A percentile compares a stretch with the other conserved stretches of the same genome.
Conservation (phyloP, 2,888 invertebrate species). For the Pocota personata region DNA sequence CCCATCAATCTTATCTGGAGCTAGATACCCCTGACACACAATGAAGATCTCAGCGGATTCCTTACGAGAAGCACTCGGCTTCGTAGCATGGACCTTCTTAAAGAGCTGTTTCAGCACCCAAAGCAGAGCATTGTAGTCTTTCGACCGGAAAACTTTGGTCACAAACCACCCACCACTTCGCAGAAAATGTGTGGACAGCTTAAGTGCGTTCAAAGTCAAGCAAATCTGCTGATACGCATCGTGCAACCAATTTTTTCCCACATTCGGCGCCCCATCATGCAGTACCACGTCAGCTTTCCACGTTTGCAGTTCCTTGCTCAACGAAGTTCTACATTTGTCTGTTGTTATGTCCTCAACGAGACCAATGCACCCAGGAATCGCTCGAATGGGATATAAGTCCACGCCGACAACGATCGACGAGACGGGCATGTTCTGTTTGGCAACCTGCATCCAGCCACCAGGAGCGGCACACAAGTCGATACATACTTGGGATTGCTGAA, state of each 20-base stretch:
- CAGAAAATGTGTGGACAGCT: slow-evolving; percentile 95
- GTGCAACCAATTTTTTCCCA: slow-evolving; percentile 97
- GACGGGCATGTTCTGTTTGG: slow-evolving; percentile 98
- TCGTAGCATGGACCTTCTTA: slow-evolving; percentile 98
- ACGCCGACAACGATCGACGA: slow-evolving; percentile 97
- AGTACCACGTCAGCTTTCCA: slow-evolving; percentile 99
- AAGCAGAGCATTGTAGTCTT: slow-evolving; percentile 96
- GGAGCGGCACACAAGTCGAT: slow-evolving; percentile 99
- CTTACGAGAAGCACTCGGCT: slow-evolving; percentile 98
- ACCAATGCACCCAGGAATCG: slow-evolving; percentile 94
- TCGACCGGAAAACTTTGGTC: slow-evolving; percentile 98
- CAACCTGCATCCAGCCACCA: slow-evolving; percentile 99
- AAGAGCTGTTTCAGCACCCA: slow-evolving; percentile 99
- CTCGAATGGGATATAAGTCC: slow-evolving; percentile 96
- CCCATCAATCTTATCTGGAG: slow-evolving; percentile 96
- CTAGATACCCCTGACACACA: slow-evolving; percentile 96
- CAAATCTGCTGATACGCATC: slow-evolving; percentile 98
- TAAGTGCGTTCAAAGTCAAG: slow-evolving; percentile 95
- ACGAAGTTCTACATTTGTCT: slow-evolving; percentile 92
- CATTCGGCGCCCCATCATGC: slow-evolving; percentile 99
- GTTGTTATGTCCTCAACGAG: slow-evolving; percentile 98
- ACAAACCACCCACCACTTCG: slow-evolving; percentile 97
- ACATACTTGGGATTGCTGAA: slow-evolving; percentile 97
- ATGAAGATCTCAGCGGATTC: slow-evolving; percentile 99
- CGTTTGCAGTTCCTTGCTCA: slow-evolving; percentile 93